A percentile compares a stretch with the other conserved stretches of the same genome.
phyloP scores from a whole-genome alignment of 2,113 vertebrate genomes.

The Paradoxurus hermaphroditus region DNA sequence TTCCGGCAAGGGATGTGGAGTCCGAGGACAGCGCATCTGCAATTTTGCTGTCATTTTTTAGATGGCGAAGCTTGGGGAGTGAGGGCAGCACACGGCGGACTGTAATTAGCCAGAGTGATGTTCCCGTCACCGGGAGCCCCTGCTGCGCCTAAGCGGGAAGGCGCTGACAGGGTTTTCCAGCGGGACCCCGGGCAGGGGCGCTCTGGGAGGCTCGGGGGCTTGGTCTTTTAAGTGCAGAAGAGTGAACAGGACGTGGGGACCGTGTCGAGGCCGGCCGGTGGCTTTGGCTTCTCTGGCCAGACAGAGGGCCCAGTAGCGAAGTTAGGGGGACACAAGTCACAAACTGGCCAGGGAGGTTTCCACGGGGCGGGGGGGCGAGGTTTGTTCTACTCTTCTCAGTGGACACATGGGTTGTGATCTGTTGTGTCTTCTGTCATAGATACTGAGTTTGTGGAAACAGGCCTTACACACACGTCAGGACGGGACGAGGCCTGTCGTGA shows the following conservation, averaged over 20 bases:
- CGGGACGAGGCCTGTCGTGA: fast-evolving
- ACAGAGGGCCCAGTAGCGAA: fast-evolving
- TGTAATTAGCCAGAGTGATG: constrained; percentile 13
- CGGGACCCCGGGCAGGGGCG: not conserved
- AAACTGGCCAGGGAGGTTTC: not conserved
- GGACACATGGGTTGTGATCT: fast-evolving
- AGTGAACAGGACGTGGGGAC: not conserved
- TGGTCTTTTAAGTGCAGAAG: not conserved
- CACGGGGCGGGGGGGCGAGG: not conserved
- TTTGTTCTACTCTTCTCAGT: not conserved
- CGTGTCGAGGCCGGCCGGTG: fast-evolving
- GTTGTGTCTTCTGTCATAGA: fast-evolving
- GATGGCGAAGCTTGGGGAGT: not conserved
- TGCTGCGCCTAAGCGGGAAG: fast-evolving
- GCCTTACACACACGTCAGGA: fast-evolving
- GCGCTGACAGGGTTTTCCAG: fast-evolving
- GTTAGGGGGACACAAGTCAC: fast-evolving
- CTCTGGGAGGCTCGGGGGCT: not conserved
- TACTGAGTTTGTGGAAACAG: fast-evolving
- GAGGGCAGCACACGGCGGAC: fast-evolving
- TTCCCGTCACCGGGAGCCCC: not conserved
- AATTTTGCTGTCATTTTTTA: not conserved
- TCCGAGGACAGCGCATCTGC: not conserved
- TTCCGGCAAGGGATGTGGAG: not conserved
- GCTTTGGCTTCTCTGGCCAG: not conserved